phyloP scores from a whole-genome alignment of 2,113 vertebrate species.

The Pollachius pollachius region DNA sequence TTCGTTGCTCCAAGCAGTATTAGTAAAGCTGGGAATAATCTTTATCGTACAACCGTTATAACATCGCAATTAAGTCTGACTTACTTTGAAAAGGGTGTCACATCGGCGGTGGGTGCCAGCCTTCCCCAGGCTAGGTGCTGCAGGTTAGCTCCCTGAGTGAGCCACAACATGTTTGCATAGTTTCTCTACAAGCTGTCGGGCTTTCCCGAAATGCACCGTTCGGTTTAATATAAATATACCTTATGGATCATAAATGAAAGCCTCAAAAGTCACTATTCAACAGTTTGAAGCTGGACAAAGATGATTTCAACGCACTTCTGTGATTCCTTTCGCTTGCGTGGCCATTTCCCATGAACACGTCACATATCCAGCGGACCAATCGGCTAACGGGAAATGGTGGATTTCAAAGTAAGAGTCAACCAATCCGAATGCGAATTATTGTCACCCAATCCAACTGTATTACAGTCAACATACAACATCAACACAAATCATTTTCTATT shows the following conservation, averaged over 20 bases:
- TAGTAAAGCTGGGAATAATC: too few species aligned
- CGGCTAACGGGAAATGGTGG: background rate
- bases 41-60: too few species aligned
- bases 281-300: background rate
- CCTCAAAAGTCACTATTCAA: background rate
- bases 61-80: background rate
- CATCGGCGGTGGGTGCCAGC: slow-evolving; percentile 30
- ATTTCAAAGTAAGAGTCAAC: slow-evolving; percentile 51
- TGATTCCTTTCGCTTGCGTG: slow-evolving; percentile 51
- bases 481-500: too few species aligned
- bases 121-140: slow-evolving; percentile 34
- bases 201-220: background rate
- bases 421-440: background rate
- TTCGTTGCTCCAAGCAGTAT: too few species aligned
- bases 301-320: slow-evolving; percentile 42
- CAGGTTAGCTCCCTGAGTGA: slow-evolving; percentile 13
- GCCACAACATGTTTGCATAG: background rate
- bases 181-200: background rate
- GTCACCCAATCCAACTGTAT: too few species aligned
- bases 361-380: slow-evolving; percentile 38
- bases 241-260: background rate
- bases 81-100: slow-evolving; percentile 38
- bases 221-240: background rate
- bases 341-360: slow-evolving; percentile 52
- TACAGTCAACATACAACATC: too few species aligned